Conservation (phyloP, 1,140 invertebrate species). For the Holotrichia oblita region DNA sequence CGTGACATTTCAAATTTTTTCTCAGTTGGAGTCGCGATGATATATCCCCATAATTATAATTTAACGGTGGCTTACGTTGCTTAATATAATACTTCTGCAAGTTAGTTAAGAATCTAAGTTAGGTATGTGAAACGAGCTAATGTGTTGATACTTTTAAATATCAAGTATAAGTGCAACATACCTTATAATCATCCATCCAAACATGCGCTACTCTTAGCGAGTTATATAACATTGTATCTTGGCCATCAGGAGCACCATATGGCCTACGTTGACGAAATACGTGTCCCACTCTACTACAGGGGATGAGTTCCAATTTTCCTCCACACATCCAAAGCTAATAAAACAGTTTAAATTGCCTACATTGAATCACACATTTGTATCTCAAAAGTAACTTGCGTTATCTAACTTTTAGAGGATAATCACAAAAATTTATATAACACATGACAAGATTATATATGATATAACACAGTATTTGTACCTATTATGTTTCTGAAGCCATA, state of each 20-base stretch:
- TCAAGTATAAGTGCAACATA: conserved; percentile 53
- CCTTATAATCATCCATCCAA: conserved; percentile 93
- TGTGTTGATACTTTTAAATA: background rate
- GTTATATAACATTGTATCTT: conserved; percentile 88
- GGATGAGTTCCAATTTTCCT: conserved; percentile 89
- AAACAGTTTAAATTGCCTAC: background rate
- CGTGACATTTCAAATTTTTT: conserved; percentile 79
- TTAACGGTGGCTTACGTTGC: conserved; percentile 59
- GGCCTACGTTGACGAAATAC: conserved; percentile 92
- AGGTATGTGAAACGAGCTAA: too few relatives aligned
- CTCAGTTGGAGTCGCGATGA: conserved; percentile 75
- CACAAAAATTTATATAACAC: too few relatives aligned
- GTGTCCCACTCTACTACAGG: conserved; percentile 95
- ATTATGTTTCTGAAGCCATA: too few relatives aligned
- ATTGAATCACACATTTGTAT: too few relatives aligned
- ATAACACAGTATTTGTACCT: too few relatives aligned
- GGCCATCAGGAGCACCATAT: conserved; percentile 80
- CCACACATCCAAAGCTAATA: conserved; percentile 98
- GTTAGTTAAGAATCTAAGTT: too few relatives aligned
- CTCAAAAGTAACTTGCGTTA: too few relatives aligned
- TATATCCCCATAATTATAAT: conserved; percentile 77
- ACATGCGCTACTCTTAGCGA: conserved; percentile 89
- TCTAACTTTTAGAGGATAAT: too few relatives aligned
- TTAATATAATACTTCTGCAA: conserved; percentile 80
- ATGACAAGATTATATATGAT: too few relatives aligned